These are phyloP conservation scores for Eriosoma lanigerum DNA, from an alignment of 1,140 invertebrate species.

Conservation along the genomic window DNA sequence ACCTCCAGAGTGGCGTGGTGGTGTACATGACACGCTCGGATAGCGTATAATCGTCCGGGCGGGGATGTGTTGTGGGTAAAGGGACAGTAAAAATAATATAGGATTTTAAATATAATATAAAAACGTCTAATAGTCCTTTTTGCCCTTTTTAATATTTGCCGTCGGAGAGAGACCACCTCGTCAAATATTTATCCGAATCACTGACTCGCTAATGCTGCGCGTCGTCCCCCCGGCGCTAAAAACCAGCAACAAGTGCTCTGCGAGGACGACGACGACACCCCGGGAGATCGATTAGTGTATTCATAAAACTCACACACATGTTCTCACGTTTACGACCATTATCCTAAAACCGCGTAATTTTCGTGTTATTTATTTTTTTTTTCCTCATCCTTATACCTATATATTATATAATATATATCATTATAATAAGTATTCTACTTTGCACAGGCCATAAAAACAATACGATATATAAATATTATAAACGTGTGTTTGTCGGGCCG, in stretches of 20 bases:
- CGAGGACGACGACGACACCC: not conserved
- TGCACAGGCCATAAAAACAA: not conserved
- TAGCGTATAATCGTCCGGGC: no score
- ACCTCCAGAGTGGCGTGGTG: not conserved
- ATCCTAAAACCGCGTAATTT: not conserved
- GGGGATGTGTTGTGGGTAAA: not conserved
- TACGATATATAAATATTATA: not conserved
- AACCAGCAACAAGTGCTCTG: not conserved
- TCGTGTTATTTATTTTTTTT: not conserved
- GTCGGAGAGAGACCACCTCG: constrained; percentile 17
- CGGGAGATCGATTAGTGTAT: not conserved
- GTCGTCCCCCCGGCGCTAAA: not conserved
- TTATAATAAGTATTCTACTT: not conserved
- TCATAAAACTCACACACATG: not conserved
- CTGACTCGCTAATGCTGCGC: constrained; percentile 18
- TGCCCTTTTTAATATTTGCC: constrained; percentile 42
- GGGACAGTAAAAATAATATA: constrained; percentile 1
- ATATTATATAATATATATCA: no score
- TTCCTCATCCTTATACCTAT: no score
- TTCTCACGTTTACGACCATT: not conserved
- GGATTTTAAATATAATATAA: not conserved
- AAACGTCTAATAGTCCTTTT: constrained; percentile 35
- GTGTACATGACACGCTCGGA: constrained; percentile 10
- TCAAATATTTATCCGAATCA: constrained; percentile 49
- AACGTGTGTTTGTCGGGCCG: not conserved